Percentiles rank a stretch among this genome's conserved stretches.
These are phyloP conservation scores for Tenebrio molitor DNA, from an alignment of 1,140 invertebrate genomes.

Conservation along the genomic window DNA sequence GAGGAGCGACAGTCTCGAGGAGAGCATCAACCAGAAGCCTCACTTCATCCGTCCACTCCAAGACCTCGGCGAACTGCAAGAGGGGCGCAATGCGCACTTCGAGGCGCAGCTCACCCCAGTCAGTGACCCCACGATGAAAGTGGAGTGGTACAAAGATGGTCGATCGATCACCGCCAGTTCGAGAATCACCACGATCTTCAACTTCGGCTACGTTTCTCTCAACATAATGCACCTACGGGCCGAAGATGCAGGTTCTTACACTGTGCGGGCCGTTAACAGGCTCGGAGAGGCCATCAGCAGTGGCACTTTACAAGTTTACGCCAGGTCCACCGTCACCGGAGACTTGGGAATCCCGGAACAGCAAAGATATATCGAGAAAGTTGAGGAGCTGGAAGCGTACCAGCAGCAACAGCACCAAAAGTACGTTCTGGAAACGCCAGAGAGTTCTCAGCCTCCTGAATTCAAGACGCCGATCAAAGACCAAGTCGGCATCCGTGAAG, in stretches of 20 bases:
- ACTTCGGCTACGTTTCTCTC: conserved; percentile 98
- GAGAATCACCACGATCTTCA: conserved; percentile 95
- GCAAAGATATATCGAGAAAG: conserved; percentile 92
- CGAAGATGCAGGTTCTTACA: conserved; percentile 94
- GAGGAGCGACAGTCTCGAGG: conserved; percentile 85
- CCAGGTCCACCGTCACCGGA: conserved; percentile 83
- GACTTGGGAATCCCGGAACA: conserved; percentile 93
- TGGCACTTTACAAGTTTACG: conserved; percentile 82
- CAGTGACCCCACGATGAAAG: conserved; percentile 96
- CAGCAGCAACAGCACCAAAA: conserved; percentile 83
- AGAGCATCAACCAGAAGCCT: conserved; percentile 82
- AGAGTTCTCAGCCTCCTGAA: conserved; percentile 84
- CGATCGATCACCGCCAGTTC: conserved; percentile 93
- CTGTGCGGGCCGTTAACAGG: conserved; percentile 89
- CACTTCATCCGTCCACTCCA: conserved; percentile 91
- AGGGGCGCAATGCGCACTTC: conserved; percentile 94
- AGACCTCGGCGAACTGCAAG: conserved; percentile 88
- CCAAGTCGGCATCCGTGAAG: conserved; percentile 89
- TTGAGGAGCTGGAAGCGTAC: conserved; percentile 94
- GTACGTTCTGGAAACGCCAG: conserved; percentile 82
- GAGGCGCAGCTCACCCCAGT: conserved; percentile 95
- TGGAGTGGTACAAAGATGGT: conserved; percentile 99
- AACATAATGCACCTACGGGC: conserved; percentile 97
- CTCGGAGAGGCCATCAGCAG: conserved; percentile 88
- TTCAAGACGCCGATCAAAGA: conserved; percentile 95